Evolutionary conservation across 2,113 vertebrate genomes (phyloP).

Genomic region (Austrofundulus limnaeus): DNA sequence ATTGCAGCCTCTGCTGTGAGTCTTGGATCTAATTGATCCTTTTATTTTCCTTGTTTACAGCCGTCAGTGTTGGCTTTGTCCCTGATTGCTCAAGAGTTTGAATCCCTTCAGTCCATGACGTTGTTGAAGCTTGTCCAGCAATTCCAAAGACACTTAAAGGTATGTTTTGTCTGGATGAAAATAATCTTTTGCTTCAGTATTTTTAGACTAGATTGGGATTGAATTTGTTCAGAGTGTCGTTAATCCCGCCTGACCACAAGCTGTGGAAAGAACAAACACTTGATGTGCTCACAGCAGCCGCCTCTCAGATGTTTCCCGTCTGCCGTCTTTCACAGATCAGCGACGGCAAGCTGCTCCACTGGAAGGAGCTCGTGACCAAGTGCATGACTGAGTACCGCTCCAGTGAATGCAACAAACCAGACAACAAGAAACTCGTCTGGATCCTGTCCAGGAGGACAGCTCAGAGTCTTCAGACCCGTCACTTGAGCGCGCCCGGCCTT

Average conservation of each 20-base stretch:
- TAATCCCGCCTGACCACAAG: background rate
- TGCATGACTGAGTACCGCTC: constrained; percentile 92
- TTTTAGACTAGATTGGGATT: background rate
- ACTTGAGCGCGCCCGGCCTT: constrained; percentile 89
- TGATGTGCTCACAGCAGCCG: too few relatives aligned
- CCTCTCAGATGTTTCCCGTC: constrained; percentile 39
- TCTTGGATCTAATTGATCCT: background rate
- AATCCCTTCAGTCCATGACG: constrained; percentile 84
- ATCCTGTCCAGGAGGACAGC: constrained; percentile 93
- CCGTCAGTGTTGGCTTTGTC: constrained; percentile 94
- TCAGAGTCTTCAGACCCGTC: constrained; percentile 89
- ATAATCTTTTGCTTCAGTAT: background rate
- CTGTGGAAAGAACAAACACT: background rate
- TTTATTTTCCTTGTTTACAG: constrained; percentile 67
- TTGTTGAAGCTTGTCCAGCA: constrained; percentile 86
- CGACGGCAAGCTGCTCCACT: constrained; percentile 85
- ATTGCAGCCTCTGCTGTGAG: constrained; percentile 21
- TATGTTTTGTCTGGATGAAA: constrained; percentile 45
- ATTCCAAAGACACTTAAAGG: constrained; percentile 91
- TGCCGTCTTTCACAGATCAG: constrained; percentile 81
- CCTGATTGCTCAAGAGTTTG: constrained; percentile 90
- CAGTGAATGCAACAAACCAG: constrained; percentile 91
- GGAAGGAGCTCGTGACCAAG: constrained; percentile 91
- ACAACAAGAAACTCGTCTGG: constrained; percentile 95
- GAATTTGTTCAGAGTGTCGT: too few relatives aligned